Conservation (phyloP, 2,113 vertebrate genomes). For the Brienomyrus longianalis region DNA sequence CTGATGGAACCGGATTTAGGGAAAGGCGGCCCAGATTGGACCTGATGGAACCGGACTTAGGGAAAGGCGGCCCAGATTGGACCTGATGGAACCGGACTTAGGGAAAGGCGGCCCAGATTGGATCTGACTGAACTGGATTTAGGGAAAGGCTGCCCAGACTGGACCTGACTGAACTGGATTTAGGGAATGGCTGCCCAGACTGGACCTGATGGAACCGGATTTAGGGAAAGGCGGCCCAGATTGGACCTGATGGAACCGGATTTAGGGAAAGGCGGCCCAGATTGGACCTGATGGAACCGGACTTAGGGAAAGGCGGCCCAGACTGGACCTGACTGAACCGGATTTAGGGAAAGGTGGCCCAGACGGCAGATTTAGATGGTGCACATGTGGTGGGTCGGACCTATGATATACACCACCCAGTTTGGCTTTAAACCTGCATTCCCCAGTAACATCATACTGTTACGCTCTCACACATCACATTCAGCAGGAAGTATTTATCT, state of each 20-base stretch:
- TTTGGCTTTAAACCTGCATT: background rate
- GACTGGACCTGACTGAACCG: background rate
- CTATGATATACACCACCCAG: background rate
- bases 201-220: background rate
- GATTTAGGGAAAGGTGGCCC: background rate
- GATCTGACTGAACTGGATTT: too few species aligned
- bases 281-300: too few species aligned
- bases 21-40: background rate
- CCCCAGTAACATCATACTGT: background rate
- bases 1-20: too few species aligned
- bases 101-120: too few species aligned
- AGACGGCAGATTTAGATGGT: background rate
- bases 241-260: too few species aligned
- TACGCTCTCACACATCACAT: background rate
- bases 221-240: background rate
- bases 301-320: too few species aligned
- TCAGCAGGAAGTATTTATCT: background rate
- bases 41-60: background rate
- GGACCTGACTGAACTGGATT: background rate
- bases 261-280: too few species aligned
- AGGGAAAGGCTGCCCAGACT: background rate
- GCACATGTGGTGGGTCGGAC: background rate
- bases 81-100: background rate
- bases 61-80: too few species aligned
- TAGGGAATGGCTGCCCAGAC: too few species aligned